These are phyloP conservation scores for Cotesia vestalis DNA, from an alignment of 1,140 invertebrate species.

Conservation along the genomic window DNA sequence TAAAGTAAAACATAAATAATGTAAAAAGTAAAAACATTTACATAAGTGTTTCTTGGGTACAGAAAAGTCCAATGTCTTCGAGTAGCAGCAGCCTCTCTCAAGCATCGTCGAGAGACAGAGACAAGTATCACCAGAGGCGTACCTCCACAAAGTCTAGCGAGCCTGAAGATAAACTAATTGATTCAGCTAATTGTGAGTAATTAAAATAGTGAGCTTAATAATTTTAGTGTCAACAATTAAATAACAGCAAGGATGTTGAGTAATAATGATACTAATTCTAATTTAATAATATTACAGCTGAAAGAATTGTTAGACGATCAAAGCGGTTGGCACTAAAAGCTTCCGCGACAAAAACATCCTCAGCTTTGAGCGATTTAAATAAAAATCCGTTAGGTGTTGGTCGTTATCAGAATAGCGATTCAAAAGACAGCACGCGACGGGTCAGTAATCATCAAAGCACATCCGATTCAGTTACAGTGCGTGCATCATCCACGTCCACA, in stretches of 20 bases:
- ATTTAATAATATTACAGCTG: background rate
- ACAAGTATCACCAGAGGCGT: slow-evolving; percentile 73
- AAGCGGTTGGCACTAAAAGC: background rate
- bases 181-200: background rate
- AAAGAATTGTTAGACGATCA: slow-evolving; percentile 16
- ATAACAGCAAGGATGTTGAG: background rate
- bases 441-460: slow-evolving; percentile 32
- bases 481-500: slow-evolving; percentile 23
- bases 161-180: slow-evolving; percentile 52
- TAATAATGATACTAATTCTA: no score
- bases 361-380: slow-evolving; percentile 2
- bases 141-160: slow-evolving; percentile 71
- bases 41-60: slow-evolving; percentile 22
- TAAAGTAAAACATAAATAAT: background rate
- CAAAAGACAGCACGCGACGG: slow-evolving; percentile 15
- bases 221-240: background rate
- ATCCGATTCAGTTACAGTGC: slow-evolving; percentile 15
- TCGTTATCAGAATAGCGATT: slow-evolving; percentile 23
- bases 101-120: slow-evolving; percentile 59
- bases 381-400: background rate
- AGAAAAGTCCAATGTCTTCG: slow-evolving; percentile 48
- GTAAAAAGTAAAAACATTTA: background rate
- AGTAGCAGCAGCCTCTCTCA: slow-evolving; percentile 36
- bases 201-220: background rate
- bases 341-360: background rate